These are phyloP conservation scores for Melitaea athalia DNA, from an alignment of 2,888 invertebrate genomes.

Conservation along the genomic window DNA sequence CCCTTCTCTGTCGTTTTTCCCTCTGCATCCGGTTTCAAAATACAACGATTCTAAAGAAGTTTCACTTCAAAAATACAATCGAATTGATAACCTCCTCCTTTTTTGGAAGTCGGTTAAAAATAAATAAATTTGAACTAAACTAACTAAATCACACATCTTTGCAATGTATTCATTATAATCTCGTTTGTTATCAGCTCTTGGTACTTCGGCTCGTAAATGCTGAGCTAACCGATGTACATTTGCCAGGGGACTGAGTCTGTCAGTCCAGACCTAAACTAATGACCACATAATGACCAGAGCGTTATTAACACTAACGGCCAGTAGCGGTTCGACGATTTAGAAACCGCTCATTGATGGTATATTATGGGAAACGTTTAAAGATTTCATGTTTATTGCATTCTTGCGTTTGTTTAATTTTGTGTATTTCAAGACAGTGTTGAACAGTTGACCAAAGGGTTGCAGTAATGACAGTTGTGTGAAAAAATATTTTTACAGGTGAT, in stretches of 20 bases:
- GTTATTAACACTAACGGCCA: background rate
- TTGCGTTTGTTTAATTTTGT: background rate
- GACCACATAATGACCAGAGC: constrained; percentile 4
- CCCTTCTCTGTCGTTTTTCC: no score
- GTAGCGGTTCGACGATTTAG: background rate
- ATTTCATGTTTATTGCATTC: background rate
- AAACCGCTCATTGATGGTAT: background rate
- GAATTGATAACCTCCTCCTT: no score
- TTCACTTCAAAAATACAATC: no score
- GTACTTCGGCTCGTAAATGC: constrained; percentile 5
- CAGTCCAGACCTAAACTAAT: constrained; percentile 11
- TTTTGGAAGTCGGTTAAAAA: no score
- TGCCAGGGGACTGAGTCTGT: constrained; percentile 13
- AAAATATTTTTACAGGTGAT: no score
- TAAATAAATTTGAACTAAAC: no score
- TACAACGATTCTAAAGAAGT: no score
- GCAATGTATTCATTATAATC: background rate
- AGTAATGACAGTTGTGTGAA: no score
- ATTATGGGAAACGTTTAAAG: background rate
- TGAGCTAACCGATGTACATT: background rate
- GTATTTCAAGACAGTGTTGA: no score
- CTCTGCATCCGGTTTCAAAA: no score
- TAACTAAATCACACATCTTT: no score
- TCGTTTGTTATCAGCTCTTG: background rate
- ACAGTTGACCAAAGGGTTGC: background rate